Base-by-base conservation (phyloP, 2,113 vertebrate species). In the Acrocephalus arundinaceus region DNA sequence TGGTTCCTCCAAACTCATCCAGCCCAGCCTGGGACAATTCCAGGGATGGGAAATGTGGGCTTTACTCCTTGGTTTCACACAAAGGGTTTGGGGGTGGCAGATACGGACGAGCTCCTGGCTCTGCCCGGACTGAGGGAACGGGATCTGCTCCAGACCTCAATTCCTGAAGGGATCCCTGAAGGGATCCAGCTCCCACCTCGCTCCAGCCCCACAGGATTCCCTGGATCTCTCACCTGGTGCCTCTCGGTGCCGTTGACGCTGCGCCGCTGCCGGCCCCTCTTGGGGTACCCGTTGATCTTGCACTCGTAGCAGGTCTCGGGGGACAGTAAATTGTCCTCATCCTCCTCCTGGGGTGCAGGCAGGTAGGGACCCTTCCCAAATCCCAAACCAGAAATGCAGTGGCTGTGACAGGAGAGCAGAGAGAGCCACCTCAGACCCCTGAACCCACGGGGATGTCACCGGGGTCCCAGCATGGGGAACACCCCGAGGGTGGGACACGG, bases 291-390 rank as follows among this genome's bases (percentile, higher is more conserved):
- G 0, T 99, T 99, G 96, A 99, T 98, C 98, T 99, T 99, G 94
- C 99, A 99, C 94, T 99, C 99, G 1, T 99, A 99, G 97, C 99
- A 99, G 94, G 98, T 98, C 94, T 99, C 98, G 0, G 98, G 98
- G 11, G 98, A 99, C 27, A 99, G 97, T 51, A 98, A 90, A 72
- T 98, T 98, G 18, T 99, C 98, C 1, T 99, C 98, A 0, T 98
- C 98, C 13, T 97, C 97, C 17, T 98, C 98, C 66, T 94, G 97
- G 8, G 96, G 98, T 1, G 95, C 93, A 23, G 92, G 91, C 45
- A 97, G 74, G 45, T 98, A 98, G 85, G 98, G 96, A n/a, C 98
- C 97, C n/a, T 98, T 98, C 70, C 97, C 95, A 48, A 98, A 97
- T 10, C 98, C 97, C 85, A 98, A 57, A 87, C 97, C 95, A 11